These are phyloP conservation scores for Hypocryptadius cinnamomeus DNA, from an alignment of 2,113 vertebrate genomes.

Conservation along the genomic window DNA sequence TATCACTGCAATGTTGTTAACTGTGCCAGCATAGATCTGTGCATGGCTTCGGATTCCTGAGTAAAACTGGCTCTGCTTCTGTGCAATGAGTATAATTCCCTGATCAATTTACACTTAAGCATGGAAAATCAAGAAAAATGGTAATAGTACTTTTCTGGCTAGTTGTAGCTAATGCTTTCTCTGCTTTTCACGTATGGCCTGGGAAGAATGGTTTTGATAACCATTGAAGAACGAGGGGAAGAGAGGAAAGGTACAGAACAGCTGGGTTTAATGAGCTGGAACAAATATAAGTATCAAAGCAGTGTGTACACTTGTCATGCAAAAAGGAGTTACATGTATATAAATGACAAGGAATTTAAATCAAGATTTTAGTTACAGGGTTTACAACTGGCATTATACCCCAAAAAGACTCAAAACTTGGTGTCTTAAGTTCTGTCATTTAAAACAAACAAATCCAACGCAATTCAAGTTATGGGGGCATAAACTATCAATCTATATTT, in stretches of 20 bases:
- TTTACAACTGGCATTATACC: background rate
- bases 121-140: background rate
- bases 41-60: background rate
- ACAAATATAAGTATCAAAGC: background rate
- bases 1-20: background rate
- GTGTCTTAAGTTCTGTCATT: background rate
- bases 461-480: background rate
- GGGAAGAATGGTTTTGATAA: background rate
- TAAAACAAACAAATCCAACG: background rate
- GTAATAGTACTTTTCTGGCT: background rate
- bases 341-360: background rate
- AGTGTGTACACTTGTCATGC: background rate
- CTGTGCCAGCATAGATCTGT: background rate
- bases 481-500: background rate
- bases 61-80: background rate
- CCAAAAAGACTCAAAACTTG: background rate
- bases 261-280: slow-evolving; percentile 44
- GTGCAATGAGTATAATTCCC: background rate
- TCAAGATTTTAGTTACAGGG: background rate
- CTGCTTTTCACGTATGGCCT: background rate
- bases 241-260: background rate
- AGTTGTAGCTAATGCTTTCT: background rate
- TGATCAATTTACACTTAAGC: background rate
- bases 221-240: background rate
- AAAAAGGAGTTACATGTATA: background rate